Conservation (phyloP, 2,797 vertebrate genomes). For the Muscicapa comitata region DNA sequence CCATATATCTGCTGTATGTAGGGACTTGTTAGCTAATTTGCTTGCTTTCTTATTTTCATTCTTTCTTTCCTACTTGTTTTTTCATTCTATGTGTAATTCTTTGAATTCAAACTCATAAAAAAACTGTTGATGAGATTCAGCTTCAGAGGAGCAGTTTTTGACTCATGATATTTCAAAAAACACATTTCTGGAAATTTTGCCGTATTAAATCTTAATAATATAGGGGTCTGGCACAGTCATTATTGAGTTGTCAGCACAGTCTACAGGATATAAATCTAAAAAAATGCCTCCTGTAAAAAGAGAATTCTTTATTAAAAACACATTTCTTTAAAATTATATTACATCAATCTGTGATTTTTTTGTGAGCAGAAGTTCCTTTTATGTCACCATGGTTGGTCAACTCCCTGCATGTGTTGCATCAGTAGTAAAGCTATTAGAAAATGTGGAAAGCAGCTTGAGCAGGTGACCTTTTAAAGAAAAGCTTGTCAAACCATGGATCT, state of each 20-base stretch:
- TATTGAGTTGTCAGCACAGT: slow-evolving; percentile 80
- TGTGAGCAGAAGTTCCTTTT: slow-evolving; percentile 29
- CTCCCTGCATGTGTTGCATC: slow-evolving; percentile 6
- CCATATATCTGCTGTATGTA: slow-evolving; percentile 13
- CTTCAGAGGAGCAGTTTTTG: slow-evolving; percentile 71
- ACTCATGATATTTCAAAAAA: slow-evolving; percentile 81
- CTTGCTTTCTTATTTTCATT: slow-evolving; percentile 30
- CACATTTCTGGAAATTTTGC: slow-evolving; percentile 75
- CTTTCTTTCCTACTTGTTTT: not conserved
- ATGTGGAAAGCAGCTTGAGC: not conserved
- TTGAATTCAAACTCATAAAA: slow-evolving; percentile 72
- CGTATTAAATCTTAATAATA: slow-evolving; percentile 81
- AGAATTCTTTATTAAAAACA: slow-evolving; percentile 78
- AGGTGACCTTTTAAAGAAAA: not conserved
- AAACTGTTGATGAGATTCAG: slow-evolving; percentile 73
- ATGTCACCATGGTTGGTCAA: slow-evolving; percentile 38
- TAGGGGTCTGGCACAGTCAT: slow-evolving; percentile 73
- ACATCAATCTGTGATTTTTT: slow-evolving; percentile 66
- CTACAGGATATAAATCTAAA: slow-evolving; percentile 78
- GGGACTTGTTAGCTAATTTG: slow-evolving; percentile 65
- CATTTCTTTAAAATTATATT: slow-evolving; percentile 69
- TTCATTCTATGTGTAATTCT: slow-evolving; percentile 50
- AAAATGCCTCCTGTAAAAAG: slow-evolving; percentile 68
- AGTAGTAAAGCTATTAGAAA: not conserved
- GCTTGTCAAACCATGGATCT: not conserved